Percentiles rank a stretch among this genome's conserved stretches.
phyloP scores from a whole-genome alignment of 30 jellyfish, hydroid and myxozoan species.

The Pseudorhiza aurosa region DNA sequence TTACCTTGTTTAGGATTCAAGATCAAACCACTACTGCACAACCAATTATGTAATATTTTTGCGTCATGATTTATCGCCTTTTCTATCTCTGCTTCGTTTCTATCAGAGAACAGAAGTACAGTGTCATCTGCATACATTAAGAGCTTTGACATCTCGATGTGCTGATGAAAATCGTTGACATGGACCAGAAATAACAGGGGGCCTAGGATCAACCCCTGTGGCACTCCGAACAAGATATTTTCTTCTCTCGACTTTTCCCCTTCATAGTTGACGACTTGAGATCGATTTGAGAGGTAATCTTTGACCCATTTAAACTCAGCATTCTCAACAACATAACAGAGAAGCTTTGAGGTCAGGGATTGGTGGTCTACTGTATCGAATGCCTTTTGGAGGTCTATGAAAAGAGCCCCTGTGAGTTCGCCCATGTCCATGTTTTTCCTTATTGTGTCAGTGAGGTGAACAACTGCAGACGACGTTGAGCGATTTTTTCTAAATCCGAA shows the following conservation, averaged over 20 bases:
- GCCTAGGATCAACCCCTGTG: conserved; percentile 70
- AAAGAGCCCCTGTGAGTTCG: conserved; percentile 40
- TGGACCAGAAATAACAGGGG: conserved; percentile 61
- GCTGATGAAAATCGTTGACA: conserved; percentile 62
- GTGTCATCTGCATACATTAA: conserved; percentile 71
- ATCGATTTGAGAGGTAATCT: conserved; percentile 53
- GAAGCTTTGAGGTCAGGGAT: conserved; percentile 44
- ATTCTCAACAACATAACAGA: conserved; percentile 37
- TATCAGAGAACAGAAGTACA: conserved; percentile 6
- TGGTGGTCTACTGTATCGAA: conserved; percentile 41
- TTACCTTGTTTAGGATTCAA: conserved; percentile 36
- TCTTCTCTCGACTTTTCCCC: conserved; percentile 64
- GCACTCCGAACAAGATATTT: conserved; percentile 48
- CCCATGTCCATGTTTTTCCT: conserved; percentile 27
- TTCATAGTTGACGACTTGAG: conserved; percentile 61
- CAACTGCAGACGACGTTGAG: conserved; percentile 29
- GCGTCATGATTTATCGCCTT: conserved; percentile 30
- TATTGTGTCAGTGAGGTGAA: conserved; percentile 11
- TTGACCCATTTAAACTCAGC: conserved; percentile 40
- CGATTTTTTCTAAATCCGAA: conserved; percentile 10
- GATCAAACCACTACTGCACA: conserved; percentile 33
- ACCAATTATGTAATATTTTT: conserved; percentile 24
- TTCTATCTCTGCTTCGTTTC: conserved; percentile 9
- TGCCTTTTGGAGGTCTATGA: conserved; percentile 31
- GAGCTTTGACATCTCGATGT: conserved; percentile 22